Evolutionary conservation across 2,113 vertebrate species (phyloP).

Genomic region (Centropristis striata): DNA sequence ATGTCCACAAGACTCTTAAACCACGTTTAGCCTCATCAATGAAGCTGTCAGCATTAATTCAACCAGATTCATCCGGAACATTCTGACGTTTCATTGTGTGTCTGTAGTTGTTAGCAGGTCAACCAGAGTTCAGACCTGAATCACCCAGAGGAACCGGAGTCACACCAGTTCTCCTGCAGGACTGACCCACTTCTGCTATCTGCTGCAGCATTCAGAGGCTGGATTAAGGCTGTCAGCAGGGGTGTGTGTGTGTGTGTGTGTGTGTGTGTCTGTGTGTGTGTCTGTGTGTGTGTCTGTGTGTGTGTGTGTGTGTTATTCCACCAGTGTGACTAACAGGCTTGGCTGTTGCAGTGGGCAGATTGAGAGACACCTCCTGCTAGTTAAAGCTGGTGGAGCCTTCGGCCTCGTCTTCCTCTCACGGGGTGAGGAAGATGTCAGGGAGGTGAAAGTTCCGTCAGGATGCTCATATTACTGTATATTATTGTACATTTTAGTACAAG

Average conservation of each 20-base stretch:
- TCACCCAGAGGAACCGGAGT: constrained; percentile 72
- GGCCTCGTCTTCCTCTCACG: constrained; percentile 67
- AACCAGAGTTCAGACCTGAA: constrained; percentile 82
- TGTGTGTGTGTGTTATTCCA: constrained; percentile 41
- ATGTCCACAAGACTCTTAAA: constrained; percentile 44
- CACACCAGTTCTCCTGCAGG: constrained; percentile 65
- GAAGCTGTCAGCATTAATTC: constrained; percentile 70
- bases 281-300: background rate
- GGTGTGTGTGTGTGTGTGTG: constrained; percentile 42
- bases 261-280: background rate
- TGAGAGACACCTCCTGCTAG: constrained; percentile 81
- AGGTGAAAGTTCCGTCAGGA: constrained; percentile 36
- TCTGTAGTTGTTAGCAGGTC: constrained; percentile 66
- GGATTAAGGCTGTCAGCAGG: constrained; percentile 80
- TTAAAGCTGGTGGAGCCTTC: constrained; percentile 75
- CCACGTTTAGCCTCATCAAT: constrained; percentile 56
- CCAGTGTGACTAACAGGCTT: constrained; percentile 82
- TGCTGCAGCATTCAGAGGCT: constrained; percentile 68
- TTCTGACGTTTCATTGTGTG: constrained; percentile 58
- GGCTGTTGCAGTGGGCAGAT: constrained; percentile 78
- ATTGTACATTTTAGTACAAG: constrained; percentile 41
- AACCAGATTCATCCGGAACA: constrained; percentile 52
- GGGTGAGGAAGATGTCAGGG: constrained; percentile 36
- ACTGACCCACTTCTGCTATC: constrained; percentile 84
- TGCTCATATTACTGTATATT: too few relatives aligned